Percentiles rank a stretch among this genome's conserved stretches.
Evolutionary conservation across 2,113 vertebrate species (phyloP).

Genomic region (Datnioides undecimradiatus): DNA sequence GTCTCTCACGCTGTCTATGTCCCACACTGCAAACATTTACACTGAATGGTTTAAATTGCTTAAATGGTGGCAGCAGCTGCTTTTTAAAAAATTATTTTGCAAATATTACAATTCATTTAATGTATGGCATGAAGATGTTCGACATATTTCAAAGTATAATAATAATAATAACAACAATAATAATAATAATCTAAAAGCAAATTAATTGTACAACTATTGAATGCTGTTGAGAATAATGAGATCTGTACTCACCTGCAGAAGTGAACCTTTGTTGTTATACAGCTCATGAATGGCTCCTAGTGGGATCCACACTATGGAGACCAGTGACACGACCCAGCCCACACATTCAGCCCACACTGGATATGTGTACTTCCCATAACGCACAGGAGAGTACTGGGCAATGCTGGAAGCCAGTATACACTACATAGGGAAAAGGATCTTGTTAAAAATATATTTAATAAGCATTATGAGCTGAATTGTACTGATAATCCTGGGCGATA

Average conservation of each 20-base stretch:
- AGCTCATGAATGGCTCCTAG: slow-evolving; percentile 83
- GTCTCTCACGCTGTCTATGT: too few species aligned
- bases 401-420: slow-evolving; percentile 80
- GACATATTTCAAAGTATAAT: too few species aligned
- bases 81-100: too few species aligned
- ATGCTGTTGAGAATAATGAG: neutral
- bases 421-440: slow-evolving; percentile 50
- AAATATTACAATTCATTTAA: too few species aligned
- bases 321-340: slow-evolving; percentile 81
- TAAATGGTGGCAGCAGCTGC: too few species aligned
- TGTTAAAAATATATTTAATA: neutral
- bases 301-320: slow-evolving; percentile 85
- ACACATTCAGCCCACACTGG: slow-evolving; percentile 81
- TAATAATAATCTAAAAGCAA: too few species aligned
- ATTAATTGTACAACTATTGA: too few species aligned
- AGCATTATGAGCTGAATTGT: neutral
- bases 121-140: too few species aligned
- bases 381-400: slow-evolving; percentile 78
- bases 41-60: too few species aligned
- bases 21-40: too few species aligned
- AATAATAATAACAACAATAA: too few species aligned
- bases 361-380: slow-evolving; percentile 80
- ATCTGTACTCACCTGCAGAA: slow-evolving; percentile 72
- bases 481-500: neutral
- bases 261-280: slow-evolving; percentile 74